These are phyloP conservation scores for Sipha maydis DNA, from an alignment of 2,888 invertebrate species.

Conservation along the genomic window DNA sequence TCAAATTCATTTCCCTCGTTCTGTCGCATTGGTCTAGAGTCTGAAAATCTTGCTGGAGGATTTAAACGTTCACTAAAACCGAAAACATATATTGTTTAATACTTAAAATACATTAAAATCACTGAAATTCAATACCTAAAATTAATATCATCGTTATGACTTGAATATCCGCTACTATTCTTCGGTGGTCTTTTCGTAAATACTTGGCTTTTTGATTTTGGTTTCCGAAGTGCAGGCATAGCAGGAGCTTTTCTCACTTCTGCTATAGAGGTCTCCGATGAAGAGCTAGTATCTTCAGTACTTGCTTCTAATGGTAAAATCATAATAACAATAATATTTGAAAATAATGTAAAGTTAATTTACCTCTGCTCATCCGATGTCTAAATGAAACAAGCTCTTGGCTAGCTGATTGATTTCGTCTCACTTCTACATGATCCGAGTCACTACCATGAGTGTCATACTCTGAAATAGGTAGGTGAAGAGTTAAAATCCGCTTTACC, in stretches of 20 bases:
- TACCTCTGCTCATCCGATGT: slow-evolving; percentile 69
- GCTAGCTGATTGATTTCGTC: slow-evolving; percentile 71
- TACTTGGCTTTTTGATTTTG: slow-evolving; percentile 72
- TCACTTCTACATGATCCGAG: slow-evolving; percentile 73
- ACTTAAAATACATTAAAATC: background rate
- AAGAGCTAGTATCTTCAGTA: slow-evolving; percentile 81
- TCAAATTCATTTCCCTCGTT: slow-evolving; percentile 69
- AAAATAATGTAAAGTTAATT: background rate
- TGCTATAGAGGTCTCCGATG: slow-evolving; percentile 78
- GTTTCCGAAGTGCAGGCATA: slow-evolving; percentile 75
- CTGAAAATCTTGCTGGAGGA: slow-evolving; percentile 88
- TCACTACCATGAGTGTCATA: slow-evolving; percentile 86
- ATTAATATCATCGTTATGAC: slow-evolving; percentile 86
- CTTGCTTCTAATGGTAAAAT: slow-evolving; percentile 67
- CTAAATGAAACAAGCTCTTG: slow-evolving; percentile 72
- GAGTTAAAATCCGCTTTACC: slow-evolving; percentile 91
- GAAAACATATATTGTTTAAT: background rate
- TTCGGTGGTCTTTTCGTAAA: slow-evolving; percentile 78
- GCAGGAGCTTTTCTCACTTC: slow-evolving; percentile 72
- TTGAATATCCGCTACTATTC: slow-evolving; percentile 83
- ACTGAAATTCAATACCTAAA: slow-evolving; percentile 73
- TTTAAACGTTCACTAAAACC: slow-evolving; percentile 78
- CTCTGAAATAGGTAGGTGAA: slow-evolving; percentile 93
- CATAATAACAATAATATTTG: background rate
- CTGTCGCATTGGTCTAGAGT: slow-evolving; percentile 68